Evolutionary conservation across 2,888 invertebrate genomes (phyloP), one percentile per base, ranked within the genome.

Genomic region (Stenotaenia linearis): DNA sequence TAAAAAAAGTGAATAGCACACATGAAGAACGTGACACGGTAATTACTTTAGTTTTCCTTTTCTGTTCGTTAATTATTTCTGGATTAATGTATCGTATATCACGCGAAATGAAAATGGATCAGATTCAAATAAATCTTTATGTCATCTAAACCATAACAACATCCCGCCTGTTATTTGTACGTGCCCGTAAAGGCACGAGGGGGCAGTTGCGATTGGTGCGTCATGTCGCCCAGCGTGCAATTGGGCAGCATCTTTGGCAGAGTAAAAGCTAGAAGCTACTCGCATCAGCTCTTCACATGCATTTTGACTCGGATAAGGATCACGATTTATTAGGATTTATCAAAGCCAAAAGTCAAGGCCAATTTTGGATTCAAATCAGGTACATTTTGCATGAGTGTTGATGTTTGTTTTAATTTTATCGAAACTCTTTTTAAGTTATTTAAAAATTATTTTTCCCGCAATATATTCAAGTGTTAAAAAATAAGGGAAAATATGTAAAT

Each of bases 271-370:
- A n/a, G 18, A 69, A 69, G 69, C 69, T 25, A 28, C 69, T 28
- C 69, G 69, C 69, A 69, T 69, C 25, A 28, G 69, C 69, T 28
- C 25, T 69, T 69, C 69, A 69, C n/a, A 69, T 69, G 69, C 69
- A 69, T 69, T 28, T 69, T 28, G 69, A 69, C 69, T 28, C 5
- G 69, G 69, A 69, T 69, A 69, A 9, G 28, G 69, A 69, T 69
- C 69, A 6, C 69, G 69, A 69, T 28, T 69, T 69, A 69, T 28
- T 69, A 10, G 69, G 28, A 69, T 69, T 69, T 28, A 69, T 0
- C 23, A 12, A 28, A 69, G 69, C 15, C 15, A 69, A 6, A 3
- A 69, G 69, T 15, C 23, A 28, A 69, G 69, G 6, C 10, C 10
- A 12, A 15, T 28, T 0, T 15, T 25, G 69, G 28, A 69, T 3